phyloP scores from a whole-genome alignment of 2,888 invertebrate species.

The Brachypterus glaber region DNA sequence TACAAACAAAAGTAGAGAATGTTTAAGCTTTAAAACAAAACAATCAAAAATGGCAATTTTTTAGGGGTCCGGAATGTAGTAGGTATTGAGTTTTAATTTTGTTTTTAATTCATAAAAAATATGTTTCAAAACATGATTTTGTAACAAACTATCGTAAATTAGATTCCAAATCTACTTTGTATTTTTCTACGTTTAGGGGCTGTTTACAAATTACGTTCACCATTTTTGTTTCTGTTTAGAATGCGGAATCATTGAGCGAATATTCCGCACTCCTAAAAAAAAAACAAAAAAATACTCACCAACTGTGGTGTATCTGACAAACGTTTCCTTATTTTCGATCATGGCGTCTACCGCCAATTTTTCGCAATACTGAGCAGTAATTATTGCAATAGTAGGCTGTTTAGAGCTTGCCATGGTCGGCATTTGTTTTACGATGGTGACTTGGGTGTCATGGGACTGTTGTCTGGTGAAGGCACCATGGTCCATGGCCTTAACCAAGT shows the following conservation, averaged over 20 bases:
- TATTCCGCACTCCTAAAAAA: too few species aligned
- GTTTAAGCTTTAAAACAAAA: too few species aligned
- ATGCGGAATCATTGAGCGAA: too few species aligned
- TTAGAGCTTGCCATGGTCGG: slow-evolving; percentile 80
- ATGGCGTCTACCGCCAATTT: slow-evolving; percentile 96
- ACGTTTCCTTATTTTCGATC: slow-evolving; percentile 95
- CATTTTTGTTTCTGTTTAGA: too few species aligned
- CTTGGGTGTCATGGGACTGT: slow-evolving; percentile 75
- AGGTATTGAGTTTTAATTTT: too few species aligned
- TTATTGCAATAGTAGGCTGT: slow-evolving; percentile 95
- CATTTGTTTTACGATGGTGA: slow-evolving; percentile 84
- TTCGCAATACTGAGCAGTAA: slow-evolving; percentile 94
- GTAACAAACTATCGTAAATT: background rate
- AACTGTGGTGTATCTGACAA: slow-evolving; percentile 90
- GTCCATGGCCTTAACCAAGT: slow-evolving; percentile 75
- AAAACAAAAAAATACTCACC: slow-evolving; percentile 53
- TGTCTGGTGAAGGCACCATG: slow-evolving; percentile 77
- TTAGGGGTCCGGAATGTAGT: too few species aligned
- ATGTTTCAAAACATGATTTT: too few species aligned
- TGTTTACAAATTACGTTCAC: too few species aligned
- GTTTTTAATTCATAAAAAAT: too few species aligned
- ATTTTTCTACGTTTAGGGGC: background rate
- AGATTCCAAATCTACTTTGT: background rate
- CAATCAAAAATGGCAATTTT: too few species aligned
- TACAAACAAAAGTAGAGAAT: too few species aligned